Percentiles rank a stretch among this genome's conserved stretches.
phyloP scores from a whole-genome alignment of 2,888 invertebrate species.

The Meandrusa payeni region DNA sequence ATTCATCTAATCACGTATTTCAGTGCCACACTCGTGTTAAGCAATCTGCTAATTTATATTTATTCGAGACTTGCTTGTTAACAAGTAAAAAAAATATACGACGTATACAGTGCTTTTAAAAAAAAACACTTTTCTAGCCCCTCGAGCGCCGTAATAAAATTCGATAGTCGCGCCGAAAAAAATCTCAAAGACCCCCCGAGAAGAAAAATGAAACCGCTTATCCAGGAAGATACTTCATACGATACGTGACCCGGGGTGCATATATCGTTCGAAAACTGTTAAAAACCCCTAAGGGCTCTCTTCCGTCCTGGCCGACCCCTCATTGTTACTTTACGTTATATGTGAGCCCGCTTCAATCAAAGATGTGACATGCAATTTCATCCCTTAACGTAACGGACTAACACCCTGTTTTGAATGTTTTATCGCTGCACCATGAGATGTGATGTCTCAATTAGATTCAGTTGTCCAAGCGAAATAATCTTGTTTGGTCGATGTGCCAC shows the following conservation, averaged over 20 bases:
- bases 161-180: constrained; percentile 38
- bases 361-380: constrained; percentile 14
- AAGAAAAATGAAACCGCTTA: constrained; percentile 74
- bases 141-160: constrained; percentile 30
- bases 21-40: too few species aligned
- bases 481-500: constrained; percentile 40
- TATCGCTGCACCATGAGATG: constrained; percentile 29
- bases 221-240: constrained; percentile 75
- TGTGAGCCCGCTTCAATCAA: constrained; percentile 17
- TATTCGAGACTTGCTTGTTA: too few species aligned
- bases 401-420: constrained; percentile 29
- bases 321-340: constrained; percentile 29
- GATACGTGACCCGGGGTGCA: constrained; percentile 77
- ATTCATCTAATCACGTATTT: too few species aligned
- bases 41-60: too few species aligned
- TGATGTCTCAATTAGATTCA: constrained; percentile 57
- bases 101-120: too few species aligned
- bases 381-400: constrained; percentile 26
- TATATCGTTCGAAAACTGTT: constrained; percentile 69
- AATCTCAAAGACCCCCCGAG: constrained; percentile 31
- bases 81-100: too few species aligned
- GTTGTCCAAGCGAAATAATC: constrained; percentile 56
- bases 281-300: constrained; percentile 64
- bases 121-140: neutral
- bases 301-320: constrained; percentile 33